A percentile compares a stretch with the other conserved stretches of the same genome.
Conservation (phyloP, 2,888 invertebrate genomes). For the Leptopilina drosophilae region DNA sequence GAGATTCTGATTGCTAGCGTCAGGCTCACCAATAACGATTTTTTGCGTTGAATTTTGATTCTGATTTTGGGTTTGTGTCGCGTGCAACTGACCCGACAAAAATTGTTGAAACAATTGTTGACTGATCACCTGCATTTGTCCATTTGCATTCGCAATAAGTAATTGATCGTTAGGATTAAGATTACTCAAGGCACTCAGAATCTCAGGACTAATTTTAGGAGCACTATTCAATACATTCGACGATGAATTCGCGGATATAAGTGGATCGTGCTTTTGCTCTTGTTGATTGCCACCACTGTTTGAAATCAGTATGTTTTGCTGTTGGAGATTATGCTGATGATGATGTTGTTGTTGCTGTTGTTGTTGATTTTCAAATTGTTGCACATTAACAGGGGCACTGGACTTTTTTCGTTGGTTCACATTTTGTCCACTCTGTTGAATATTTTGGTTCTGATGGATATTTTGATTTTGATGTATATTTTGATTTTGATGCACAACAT, state of each 20-base stretch:
- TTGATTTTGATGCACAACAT: conserved; percentile 60
- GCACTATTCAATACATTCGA: conserved; percentile 73
- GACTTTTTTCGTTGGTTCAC: conserved; percentile 57
- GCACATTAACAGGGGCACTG: conserved; percentile 59
- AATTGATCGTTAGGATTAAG: conserved; percentile 75
- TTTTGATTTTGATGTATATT: conserved; percentile 20
- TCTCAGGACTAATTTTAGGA: conserved; percentile 74
- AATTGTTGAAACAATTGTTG: conserved; percentile 74
- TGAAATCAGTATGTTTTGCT: conserved; percentile 72
- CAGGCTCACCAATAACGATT: conserved; percentile 74
- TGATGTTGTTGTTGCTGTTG: conserved; percentile 50
- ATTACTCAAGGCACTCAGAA: conserved; percentile 73
- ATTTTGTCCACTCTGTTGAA: conserved; percentile 52
- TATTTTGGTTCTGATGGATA: conserved; percentile 40
- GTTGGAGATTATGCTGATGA: conserved; percentile 60
- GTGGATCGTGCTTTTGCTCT: conserved; percentile 47
- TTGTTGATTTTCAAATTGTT: conserved; percentile 62
- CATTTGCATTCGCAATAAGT: conserved; percentile 74
- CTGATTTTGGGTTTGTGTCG: conserved; percentile 64
- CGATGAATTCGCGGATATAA: conserved; percentile 71
- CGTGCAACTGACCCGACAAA: conserved; percentile 71
- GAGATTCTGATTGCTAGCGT: conserved; percentile 70
- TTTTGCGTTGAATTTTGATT: conserved; percentile 74
- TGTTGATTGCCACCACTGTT: conserved; percentile 61
- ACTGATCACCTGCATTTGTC: conserved; percentile 76